Percentiles rank a stretch among this genome's conserved stretches.
Conservation (phyloP, 1,140 invertebrate species). For the Caenorhabditis tropicalis region DNA sequence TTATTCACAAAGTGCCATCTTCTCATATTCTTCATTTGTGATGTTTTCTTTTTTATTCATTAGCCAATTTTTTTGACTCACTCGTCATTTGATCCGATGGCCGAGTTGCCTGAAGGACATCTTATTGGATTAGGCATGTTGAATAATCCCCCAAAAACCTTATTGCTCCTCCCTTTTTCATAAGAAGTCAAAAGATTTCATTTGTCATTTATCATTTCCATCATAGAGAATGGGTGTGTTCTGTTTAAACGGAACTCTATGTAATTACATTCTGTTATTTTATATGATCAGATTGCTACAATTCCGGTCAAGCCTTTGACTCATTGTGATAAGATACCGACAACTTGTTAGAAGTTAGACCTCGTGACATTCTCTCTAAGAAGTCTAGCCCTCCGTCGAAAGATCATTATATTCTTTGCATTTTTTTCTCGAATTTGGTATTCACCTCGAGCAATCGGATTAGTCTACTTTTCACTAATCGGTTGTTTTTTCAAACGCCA, state of each 20-base stretch:
- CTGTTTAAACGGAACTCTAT: neutral
- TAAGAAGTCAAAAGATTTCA: neutral
- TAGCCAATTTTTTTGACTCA: constrained; percentile 3
- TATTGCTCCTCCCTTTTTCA: neutral
- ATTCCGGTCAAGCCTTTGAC: neutral
- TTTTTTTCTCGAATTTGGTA: neutral
- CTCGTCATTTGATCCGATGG: constrained; percentile 14
- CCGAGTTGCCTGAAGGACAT: constrained; percentile 2
- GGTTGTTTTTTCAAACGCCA: neutral
- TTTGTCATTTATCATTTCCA: neutral
- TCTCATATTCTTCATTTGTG: constrained; percentile 13
- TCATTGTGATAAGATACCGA: neutral
- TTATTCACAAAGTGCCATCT: constrained; percentile 18
- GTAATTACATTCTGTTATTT: neutral
- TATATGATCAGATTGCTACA: neutral
- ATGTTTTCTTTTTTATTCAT: neutral
- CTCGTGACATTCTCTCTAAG: neutral
- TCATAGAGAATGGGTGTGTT: neutral
- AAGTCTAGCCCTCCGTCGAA: neutral
- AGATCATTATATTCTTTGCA: neutral
- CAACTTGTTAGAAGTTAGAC: neutral
- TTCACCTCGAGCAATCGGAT: neutral
- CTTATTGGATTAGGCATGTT: constrained; percentile 26
- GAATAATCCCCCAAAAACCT: constrained; percentile 26
- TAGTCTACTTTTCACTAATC: neutral